Conservation (phyloP, 2,888 invertebrate genomes). For the Formica aserva region DNA sequence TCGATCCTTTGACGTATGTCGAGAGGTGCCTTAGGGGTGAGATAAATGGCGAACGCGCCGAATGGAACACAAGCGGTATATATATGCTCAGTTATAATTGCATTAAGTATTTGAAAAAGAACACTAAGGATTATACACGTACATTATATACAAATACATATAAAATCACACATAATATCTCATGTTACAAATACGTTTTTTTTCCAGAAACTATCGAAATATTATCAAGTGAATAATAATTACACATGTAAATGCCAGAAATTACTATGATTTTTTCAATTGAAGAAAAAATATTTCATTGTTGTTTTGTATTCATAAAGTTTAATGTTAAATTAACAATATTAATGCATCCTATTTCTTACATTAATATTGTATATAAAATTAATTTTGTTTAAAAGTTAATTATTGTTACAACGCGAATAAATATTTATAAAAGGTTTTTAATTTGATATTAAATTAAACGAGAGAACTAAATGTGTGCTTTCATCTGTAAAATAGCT, state of each 20-base stretch:
- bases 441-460: not conserved
- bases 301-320: not conserved
- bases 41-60: conserved; percentile 94
- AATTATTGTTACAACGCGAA: not conserved
- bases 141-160: not conserved
- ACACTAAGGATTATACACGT: not conserved
- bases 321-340: not conserved
- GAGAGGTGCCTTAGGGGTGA: conserved; percentile 96
- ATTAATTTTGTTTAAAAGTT: not conserved
- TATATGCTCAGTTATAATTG: conserved; percentile 75
- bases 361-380: not conserved
- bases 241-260: not conserved
- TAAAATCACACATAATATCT: not conserved
- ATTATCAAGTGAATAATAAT: not conserved
- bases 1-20: conserved; percentile 97
- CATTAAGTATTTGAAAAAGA: not conserved
- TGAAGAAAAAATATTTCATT: not conserved
- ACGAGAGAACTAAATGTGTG: not conserved
- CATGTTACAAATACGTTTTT: not conserved
- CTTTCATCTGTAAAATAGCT: not conserved
- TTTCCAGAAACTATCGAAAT: not conserved
- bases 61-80: conserved; percentile 98
- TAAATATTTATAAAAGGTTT: not conserved
- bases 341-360: not conserved
- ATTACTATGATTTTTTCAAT: not conserved